Base-by-base conservation (phyloP, 2,888 invertebrate species). In the Tanaodytes sp. region DNA sequence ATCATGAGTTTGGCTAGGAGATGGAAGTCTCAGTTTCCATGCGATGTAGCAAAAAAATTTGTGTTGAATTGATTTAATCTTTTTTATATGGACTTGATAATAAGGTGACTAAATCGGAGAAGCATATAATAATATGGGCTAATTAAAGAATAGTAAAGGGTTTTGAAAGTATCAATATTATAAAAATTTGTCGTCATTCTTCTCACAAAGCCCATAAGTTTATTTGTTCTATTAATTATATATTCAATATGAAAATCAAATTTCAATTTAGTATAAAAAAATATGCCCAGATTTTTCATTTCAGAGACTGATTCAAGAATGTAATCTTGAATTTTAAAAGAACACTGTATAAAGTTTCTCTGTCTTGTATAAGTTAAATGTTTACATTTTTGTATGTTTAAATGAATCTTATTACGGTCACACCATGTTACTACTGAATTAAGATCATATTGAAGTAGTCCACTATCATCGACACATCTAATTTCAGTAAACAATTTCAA, bases 301-400 rank as follows among this genome's bases (percentile, higher is more conserved):
- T 11, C 2, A 11, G 9, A 5, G 3, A 42, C 19, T 2, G 8
- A 1, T 19, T 42, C 42, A 9, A 45, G 16, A 1, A 9, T 8
- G 2, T 45, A 12, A 9, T 30, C 8, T 2, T 30, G 9, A 8
- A 42, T 42, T n/a, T 2, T 2, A 42, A 20, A 42, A 20, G 11
- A 5, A 42, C 18, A 42, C 36, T 12, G 3, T 4, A 33, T 33
- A 3, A 3, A 12, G n/a, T 8, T n/a, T n/a, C 12, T 33, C 5
- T 8, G 8, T 33, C 5, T 8, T 4, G 36, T 33, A 33, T 33
- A 42, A 20, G 42, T 14, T 14, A 19, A 8, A 2, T 14, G 8
- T 42, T 42, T 42, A 42, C 42, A 42, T 19, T 42, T 42, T 1
- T 42, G n/a, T n/a, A 42, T 42, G 15, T 42, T 42, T 1, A 42